A percentile compares a stretch with the other conserved stretches of the same genome.
Evolutionary conservation across 2,113 vertebrate genomes (phyloP).

Genomic region (Sturnira hondurensis): DNA sequence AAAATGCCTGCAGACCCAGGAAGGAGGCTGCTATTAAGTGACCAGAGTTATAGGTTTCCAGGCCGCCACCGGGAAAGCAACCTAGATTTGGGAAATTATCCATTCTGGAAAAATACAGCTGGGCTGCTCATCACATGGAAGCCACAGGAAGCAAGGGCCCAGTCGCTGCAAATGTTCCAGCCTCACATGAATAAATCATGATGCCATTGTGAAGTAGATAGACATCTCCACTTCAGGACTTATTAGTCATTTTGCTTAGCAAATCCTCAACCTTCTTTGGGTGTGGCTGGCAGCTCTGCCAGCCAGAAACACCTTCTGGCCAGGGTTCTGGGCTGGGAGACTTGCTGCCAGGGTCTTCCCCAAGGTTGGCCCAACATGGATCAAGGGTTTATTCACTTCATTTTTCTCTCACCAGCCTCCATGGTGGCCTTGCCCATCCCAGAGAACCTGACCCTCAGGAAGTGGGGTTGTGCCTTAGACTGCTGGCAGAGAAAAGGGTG

Average conservation of each 20-base stretch:
- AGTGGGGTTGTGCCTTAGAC: fast-evolving
- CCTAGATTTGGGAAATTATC: constrained; percentile 14
- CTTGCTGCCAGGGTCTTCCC: background rate
- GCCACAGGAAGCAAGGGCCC: background rate
- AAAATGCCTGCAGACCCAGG: background rate
- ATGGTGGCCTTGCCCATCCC: background rate
- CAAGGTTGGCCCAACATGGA: background rate
- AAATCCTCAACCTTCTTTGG: background rate
- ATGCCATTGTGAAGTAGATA: background rate
- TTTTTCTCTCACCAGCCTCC: background rate
- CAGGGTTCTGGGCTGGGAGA: background rate
- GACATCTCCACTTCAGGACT: constrained; percentile 19
- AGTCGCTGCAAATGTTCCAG: background rate
- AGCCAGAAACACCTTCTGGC: constrained; percentile 47
- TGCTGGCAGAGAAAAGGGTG: background rate
- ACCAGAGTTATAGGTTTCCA: constrained; percentile 8
- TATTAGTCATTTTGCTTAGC: constrained; percentile 36
- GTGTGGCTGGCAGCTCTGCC: constrained; percentile 9
- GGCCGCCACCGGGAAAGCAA: background rate
- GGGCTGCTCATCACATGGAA: background rate
- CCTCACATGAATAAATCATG: constrained; percentile 26
- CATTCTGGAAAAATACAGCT: constrained; percentile 49
- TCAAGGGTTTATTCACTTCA: background rate
- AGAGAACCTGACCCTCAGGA: background rate
- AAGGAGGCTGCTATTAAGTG: background rate